These are phyloP conservation scores for Formica aserva DNA, from an alignment of 2,888 invertebrate species.

Conservation along the genomic window DNA sequence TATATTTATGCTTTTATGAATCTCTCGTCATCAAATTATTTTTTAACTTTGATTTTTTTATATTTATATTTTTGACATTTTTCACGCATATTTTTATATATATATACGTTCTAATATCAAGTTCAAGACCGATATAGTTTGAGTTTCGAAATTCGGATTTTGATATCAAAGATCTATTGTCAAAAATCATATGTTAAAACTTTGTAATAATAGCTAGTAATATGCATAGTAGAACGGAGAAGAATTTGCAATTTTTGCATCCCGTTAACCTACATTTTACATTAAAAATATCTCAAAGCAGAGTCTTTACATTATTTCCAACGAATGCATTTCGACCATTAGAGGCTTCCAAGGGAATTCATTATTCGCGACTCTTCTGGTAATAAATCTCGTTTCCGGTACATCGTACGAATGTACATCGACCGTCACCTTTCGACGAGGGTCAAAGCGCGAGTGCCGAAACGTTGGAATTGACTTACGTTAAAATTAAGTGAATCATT, in stretches of 20 bases:
- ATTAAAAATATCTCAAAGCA: neutral
- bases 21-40: neutral
- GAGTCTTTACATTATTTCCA: constrained; percentile 51
- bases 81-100: neutral
- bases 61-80: neutral
- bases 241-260: neutral
- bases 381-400: constrained; percentile 68
- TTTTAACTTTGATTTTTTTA: neutral
- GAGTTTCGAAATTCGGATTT: neutral
- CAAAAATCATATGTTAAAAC: neutral
- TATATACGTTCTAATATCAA: neutral
- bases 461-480: constrained; percentile 87
- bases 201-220: neutral
- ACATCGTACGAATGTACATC: constrained; percentile 14
- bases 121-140: neutral
- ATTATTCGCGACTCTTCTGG: constrained; percentile 64
- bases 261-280: constrained; percentile 9
- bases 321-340: constrained; percentile 60
- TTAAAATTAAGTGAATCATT: constrained; percentile 89
- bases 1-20: neutral
- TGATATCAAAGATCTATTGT: neutral
- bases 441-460: constrained; percentile 59
- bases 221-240: neutral
- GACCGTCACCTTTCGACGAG: neutral
- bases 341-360: constrained; percentile 69